phyloP scores from a whole-genome alignment of 2,113 vertebrate genomes.

The Cygnus atratus region DNA sequence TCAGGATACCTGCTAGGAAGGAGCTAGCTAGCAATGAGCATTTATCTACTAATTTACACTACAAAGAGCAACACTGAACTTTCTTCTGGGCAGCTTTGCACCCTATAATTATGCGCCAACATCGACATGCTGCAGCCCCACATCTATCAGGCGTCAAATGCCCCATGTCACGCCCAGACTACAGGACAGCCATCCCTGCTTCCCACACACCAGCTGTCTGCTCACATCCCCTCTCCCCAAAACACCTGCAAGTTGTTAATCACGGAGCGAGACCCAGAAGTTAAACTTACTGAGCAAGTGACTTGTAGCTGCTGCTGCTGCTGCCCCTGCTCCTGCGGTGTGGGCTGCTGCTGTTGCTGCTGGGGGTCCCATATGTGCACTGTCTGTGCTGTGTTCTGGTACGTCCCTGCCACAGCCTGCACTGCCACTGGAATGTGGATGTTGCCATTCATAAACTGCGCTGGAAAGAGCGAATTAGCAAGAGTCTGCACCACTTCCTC shows the following conservation, averaged over 20 bases:
- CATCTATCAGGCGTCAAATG: neutral
- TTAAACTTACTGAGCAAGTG: constrained; percentile 79
- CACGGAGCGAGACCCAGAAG: neutral
- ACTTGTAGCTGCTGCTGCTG: constrained; percentile 93
- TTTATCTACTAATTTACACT: neutral
- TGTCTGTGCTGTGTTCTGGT: constrained; percentile 91
- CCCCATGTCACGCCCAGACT: neutral
- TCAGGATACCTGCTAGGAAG: fast-evolving
- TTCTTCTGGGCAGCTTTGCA: neutral
- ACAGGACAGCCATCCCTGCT: neutral
- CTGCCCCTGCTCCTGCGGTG: constrained; percentile 87
- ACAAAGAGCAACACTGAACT: neutral
- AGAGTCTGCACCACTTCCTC: constrained; percentile 98
- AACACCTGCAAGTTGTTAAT: neutral
- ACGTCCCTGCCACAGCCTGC: constrained; percentile 94
- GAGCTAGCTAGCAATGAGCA: neutral
- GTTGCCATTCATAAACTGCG: constrained; percentile 99
- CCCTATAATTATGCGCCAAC: neutral
- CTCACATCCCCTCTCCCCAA: neutral
- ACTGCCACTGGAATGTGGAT: constrained; percentile 99
- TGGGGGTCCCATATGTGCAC: constrained; percentile 99
- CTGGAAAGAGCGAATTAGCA: constrained; percentile 91
- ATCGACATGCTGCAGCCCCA: neutral
- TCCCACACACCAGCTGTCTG: neutral
- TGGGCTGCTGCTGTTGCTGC: constrained; percentile 87